A percentile compares a stretch with the other conserved stretches of the same genome.
Evolutionary conservation across 2,888 invertebrate species (phyloP).

Genomic region (Pecten maximus): DNA sequence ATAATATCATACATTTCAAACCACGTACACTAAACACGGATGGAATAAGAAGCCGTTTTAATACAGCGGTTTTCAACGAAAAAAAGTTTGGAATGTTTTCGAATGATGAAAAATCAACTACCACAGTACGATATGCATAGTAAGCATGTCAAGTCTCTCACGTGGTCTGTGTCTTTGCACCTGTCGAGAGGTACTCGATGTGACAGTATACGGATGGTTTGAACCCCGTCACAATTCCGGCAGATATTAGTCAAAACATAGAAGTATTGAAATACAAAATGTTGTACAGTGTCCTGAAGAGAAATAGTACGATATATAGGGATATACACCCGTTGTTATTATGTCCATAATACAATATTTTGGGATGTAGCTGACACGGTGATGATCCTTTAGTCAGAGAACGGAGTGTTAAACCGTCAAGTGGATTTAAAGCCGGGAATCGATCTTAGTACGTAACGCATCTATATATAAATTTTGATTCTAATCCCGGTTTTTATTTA

Average conservation of each 20-base stretch:
- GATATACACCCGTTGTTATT: not conserved
- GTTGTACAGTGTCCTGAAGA: not conserved
- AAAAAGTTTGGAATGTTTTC: slow-evolving; percentile 18
- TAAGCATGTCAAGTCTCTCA: not conserved
- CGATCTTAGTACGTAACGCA: not conserved
- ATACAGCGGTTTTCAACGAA: not conserved
- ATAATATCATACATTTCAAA: not conserved
- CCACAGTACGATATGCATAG: slow-evolving; percentile 22
- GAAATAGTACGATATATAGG: not conserved
- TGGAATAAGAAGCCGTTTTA: slow-evolving; percentile 13
- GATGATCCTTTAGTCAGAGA: not conserved
- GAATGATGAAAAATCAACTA: slow-evolving; percentile 20
- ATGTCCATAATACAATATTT: not conserved
- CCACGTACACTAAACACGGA: not conserved
- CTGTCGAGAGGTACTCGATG: not conserved
- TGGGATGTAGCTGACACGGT: slow-evolving; percentile 19
- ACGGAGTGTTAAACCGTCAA: not conserved
- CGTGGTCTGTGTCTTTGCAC: not conserved
- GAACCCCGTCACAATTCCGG: not conserved
- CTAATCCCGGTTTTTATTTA: not conserved
- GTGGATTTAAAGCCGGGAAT: slow-evolving; percentile 18
- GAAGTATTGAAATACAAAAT: slow-evolving; percentile 9
- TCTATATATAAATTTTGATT: not conserved
- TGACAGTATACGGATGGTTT: not conserved
- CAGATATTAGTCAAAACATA: slow-evolving; percentile 10